These are phyloP conservation scores for Rutilus rutilus DNA, from an alignment of 2,113 vertebrate genomes.

Conservation along the genomic window DNA sequence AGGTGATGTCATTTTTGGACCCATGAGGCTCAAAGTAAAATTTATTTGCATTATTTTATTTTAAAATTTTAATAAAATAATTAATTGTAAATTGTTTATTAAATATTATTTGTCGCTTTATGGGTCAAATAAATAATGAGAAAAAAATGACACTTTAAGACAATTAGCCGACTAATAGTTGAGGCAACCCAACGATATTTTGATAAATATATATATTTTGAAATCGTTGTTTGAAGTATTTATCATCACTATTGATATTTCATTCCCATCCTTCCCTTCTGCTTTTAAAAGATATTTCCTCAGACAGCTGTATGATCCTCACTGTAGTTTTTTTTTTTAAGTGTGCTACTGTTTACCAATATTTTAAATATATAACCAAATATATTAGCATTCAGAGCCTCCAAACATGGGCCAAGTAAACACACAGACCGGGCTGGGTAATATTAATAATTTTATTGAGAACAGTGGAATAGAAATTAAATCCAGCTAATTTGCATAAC, in stretches of 20 bases:
- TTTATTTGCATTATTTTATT: neutral
- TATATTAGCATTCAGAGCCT: conserved; percentile 49
- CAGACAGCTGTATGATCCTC: conserved; percentile 7
- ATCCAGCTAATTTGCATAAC: conserved; percentile 53
- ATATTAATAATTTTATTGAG: conserved; percentile 52
- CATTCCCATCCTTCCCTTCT: neutral
- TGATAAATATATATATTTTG: no score
- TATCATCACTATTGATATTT: neutral
- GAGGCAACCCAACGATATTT: no score
- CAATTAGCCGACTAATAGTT: neutral
- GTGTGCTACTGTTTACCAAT: conserved; percentile 39
- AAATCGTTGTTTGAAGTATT: neutral
- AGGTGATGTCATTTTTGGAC: neutral
- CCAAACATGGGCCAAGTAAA: conserved; percentile 49
- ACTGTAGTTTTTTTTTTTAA: conserved; percentile 19
- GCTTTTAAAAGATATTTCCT: conserved; percentile 12
- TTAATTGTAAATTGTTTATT: neutral
- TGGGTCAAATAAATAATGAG: neutral
- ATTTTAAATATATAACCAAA: conserved; percentile 43
- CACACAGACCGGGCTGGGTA: conserved; percentile 31
- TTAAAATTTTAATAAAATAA: neutral
- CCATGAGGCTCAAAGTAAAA: neutral
- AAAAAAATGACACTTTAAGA: neutral
- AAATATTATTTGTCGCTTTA: no score
- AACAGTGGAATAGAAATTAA: conserved; percentile 51